Conservation (phyloP, 2,113 vertebrate species). For the Tricholaema leucomelas region DNA sequence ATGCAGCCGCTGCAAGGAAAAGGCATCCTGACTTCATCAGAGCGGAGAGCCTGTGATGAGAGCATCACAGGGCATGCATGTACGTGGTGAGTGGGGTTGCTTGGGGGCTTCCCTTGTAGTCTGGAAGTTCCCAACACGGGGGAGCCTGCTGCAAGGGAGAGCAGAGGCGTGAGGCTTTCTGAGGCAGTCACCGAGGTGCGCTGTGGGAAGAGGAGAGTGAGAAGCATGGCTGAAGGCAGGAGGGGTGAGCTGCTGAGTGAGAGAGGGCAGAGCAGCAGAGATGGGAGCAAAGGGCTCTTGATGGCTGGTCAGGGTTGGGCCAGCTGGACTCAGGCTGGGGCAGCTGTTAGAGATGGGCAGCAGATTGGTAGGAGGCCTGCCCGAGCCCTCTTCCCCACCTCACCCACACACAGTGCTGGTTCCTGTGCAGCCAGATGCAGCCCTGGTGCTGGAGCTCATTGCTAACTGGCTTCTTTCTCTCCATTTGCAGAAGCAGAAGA, state of each 20-base stretch:
- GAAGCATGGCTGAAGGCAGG: background rate
- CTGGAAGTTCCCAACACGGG: background rate
- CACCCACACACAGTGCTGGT: background rate
- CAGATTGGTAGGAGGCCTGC: background rate
- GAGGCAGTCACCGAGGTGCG: background rate
- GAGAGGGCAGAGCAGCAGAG: background rate
- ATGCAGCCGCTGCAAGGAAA: conserved; percentile 3
- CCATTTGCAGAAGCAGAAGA: conserved; percentile 93
- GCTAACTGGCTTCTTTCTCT: conserved; percentile 50
- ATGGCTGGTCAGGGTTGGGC: background rate
- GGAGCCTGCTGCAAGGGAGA: background rate
- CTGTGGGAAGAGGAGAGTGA: background rate
- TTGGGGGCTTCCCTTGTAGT: background rate
- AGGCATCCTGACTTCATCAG: conserved; percentile 5
- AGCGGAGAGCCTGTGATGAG: conserved; percentile 16
- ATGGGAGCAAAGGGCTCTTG: background rate
- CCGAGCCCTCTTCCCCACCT: background rate
- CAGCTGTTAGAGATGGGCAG: background rate
- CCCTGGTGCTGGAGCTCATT: background rate
- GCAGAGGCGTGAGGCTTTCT: background rate
- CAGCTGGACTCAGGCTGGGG: background rate
- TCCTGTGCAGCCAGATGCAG: background rate
- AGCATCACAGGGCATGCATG: background rate
- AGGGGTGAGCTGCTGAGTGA: background rate
- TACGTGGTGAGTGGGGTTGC: background rate